Evolutionary conservation across 2,888 invertebrate species (phyloP).

Genomic region (Sminthurinus aureus): DNA sequence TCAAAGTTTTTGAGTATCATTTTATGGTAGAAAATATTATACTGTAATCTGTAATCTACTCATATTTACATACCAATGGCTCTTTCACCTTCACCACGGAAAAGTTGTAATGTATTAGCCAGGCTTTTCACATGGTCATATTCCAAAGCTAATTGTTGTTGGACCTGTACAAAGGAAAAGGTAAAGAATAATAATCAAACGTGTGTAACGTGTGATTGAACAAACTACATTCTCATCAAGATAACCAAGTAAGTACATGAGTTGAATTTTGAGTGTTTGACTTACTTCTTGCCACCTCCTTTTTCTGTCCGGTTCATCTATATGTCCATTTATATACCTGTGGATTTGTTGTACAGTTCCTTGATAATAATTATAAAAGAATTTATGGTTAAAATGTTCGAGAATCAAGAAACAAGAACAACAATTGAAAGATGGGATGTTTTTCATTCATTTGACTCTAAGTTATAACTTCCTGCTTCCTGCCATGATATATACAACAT

Average conservation of each 20-base stretch:
- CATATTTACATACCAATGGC: not conserved
- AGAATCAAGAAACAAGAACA: not conserved
- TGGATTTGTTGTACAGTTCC: slow-evolving; percentile 82
- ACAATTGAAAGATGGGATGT: too few relatives aligned
- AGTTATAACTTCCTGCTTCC: too few relatives aligned
- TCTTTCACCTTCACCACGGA: slow-evolving; percentile 70
- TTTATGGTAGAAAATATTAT: too few relatives aligned
- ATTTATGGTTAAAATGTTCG: not conserved
- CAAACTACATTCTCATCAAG: not conserved
- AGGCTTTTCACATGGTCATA: slow-evolving; percentile 89
- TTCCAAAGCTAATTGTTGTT: slow-evolving; percentile 86
- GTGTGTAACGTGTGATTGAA: not conserved
- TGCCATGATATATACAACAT: too few relatives aligned
- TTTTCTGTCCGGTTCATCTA: slow-evolving; percentile 81
- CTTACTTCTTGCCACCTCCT: slow-evolving; percentile 89
- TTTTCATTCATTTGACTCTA: too few relatives aligned
- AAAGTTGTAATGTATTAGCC: slow-evolving; percentile 76
- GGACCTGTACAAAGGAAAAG: slow-evolving; percentile 61
- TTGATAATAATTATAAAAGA: not conserved
- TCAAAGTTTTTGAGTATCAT: too few relatives aligned
- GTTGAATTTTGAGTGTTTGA: slow-evolving; percentile 40
- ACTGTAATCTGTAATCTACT: too few relatives aligned
- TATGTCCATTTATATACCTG: slow-evolving; percentile 75
- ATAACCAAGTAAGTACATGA: not conserved
- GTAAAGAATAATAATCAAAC: not conserved